phyloP scores from a whole-genome alignment of 2,888 invertebrate species.

The Eumacrocentrus americanus region DNA sequence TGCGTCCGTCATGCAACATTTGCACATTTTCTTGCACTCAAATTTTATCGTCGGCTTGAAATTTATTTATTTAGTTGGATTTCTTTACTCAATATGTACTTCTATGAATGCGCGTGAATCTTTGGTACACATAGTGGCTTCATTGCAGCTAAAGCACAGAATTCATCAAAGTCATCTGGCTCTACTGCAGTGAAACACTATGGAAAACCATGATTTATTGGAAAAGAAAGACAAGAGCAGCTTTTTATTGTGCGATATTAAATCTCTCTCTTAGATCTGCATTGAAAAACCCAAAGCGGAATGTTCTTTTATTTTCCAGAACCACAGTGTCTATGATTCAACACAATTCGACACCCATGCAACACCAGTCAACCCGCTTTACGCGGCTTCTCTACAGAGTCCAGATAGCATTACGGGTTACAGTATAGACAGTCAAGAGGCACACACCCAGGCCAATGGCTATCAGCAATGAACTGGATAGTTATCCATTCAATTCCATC shows the following conservation, averaged over 20 bases:
- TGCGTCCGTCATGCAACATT: slow-evolving; percentile 8
- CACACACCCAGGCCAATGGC: slow-evolving; percentile 54
- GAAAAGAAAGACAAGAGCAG: too few species aligned
- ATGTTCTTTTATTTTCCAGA: slow-evolving; percentile 62
- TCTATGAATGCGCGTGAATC: slow-evolving; percentile 14
- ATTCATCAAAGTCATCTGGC: neutral
- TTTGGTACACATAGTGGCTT: neutral
- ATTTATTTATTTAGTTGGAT: slow-evolving; percentile 8
- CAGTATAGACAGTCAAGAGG: slow-evolving; percentile 62
- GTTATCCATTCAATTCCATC: slow-evolving; percentile 17
- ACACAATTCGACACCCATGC: slow-evolving; percentile 72
- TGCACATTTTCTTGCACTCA: slow-evolving; percentile 24
- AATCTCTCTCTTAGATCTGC: neutral
- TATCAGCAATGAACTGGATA: slow-evolving; percentile 54
- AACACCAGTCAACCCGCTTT: slow-evolving; percentile 71
- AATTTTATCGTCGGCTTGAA: slow-evolving; percentile 12
- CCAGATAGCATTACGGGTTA: slow-evolving; percentile 74
- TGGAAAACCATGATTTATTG: too few species aligned
- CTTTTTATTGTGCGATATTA: too few species aligned
- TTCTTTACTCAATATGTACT: slow-evolving; percentile 5
- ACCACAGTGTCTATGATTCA: slow-evolving; percentile 76
- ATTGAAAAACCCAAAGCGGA: slow-evolving; percentile 34
- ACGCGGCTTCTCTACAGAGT: slow-evolving; percentile 74
- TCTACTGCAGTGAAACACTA: too few species aligned
- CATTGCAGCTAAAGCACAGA: too few species aligned